Percentiles rank a stretch among this genome's conserved stretches.
phyloP scores from a whole-genome alignment of 2,113 vertebrate genomes.

The Grallaria varia region DNA sequence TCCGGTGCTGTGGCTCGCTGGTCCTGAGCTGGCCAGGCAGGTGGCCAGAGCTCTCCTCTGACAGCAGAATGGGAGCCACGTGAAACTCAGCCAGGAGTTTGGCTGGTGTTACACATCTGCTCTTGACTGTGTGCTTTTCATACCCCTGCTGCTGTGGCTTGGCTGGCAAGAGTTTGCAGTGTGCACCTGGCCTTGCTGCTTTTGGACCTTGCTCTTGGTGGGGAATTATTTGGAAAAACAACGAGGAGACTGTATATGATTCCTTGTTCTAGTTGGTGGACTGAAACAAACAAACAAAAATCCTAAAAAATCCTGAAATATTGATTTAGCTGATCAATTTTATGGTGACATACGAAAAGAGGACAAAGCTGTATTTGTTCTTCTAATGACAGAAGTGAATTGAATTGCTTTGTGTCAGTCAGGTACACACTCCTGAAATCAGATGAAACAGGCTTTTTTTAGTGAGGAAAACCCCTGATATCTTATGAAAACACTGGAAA shows the following conservation, averaged over 20 bases:
- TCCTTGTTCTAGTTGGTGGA: not conserved
- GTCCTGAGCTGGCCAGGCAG: not conserved
- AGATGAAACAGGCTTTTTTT: not conserved
- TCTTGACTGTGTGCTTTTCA: not conserved
- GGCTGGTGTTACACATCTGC: not conserved
- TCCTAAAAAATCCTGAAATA: not conserved
- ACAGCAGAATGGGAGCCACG: accelerated
- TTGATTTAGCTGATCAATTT: not conserved
- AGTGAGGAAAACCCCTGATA: not conserved
- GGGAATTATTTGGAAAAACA: not conserved
- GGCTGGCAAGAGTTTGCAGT: not conserved
- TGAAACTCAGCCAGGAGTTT: not conserved
- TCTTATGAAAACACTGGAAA: not conserved
- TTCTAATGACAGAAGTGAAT: not conserved
- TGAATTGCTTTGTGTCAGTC: not conserved
- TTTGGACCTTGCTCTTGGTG: not conserved
- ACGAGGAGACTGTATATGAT: not conserved
- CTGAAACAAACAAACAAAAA: not conserved
- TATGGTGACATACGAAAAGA: not conserved
- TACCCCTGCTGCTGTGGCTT: not conserved
- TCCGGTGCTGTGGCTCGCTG: accelerated
- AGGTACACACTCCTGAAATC: not conserved
- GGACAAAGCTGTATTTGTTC: not conserved
- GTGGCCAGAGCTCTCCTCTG: not conserved
- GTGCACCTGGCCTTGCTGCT: not conserved